phyloP scores from a whole-genome alignment of 2,888 invertebrate species.

The Volucella zonaria region DNA sequence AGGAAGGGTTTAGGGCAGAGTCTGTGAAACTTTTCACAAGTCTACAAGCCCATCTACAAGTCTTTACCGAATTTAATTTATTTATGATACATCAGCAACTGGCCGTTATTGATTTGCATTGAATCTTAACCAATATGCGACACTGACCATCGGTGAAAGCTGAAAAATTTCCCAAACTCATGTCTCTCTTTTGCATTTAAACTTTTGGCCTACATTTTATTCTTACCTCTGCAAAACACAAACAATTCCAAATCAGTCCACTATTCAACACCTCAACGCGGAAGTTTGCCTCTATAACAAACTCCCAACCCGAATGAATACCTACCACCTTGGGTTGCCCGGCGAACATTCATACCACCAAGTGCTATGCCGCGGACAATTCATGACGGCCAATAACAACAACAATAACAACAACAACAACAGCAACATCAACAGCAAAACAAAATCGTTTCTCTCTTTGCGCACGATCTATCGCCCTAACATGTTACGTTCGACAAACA shows the following conservation, averaged over 20 bases:
- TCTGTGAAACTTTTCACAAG: too few species aligned
- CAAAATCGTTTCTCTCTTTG: conserved; percentile 42
- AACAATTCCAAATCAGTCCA: conserved; percentile 57
- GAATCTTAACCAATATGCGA: not conserved
- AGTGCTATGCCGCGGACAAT: conserved; percentile 50
- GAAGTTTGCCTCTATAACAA: conserved; percentile 54
- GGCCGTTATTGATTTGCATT: too few species aligned
- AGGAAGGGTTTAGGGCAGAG: too few species aligned
- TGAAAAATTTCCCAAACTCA: conserved; percentile 13
- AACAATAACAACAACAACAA: too few species aligned
- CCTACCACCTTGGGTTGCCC: conserved; percentile 34
- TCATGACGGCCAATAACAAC: conserved; percentile 8
- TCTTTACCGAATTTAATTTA: too few species aligned
- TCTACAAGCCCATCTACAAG: too few species aligned
- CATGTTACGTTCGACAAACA: conserved; percentile 59
- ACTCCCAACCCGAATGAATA: conserved; percentile 3
- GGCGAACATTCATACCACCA: conserved; percentile 33
- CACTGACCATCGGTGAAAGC: conserved; percentile 53
- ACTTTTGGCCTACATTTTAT: conserved; percentile 70
- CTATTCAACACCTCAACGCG: conserved; percentile 71
- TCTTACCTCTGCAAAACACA: not conserved
- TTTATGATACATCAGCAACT: too few species aligned
- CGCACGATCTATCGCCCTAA: conserved; percentile 62
- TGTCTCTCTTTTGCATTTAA: conserved; percentile 48
- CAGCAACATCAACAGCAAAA: conserved; percentile 11